phyloP scores from a whole-genome alignment of 2,888 invertebrate species.

The Tupiocoris notatus region DNA sequence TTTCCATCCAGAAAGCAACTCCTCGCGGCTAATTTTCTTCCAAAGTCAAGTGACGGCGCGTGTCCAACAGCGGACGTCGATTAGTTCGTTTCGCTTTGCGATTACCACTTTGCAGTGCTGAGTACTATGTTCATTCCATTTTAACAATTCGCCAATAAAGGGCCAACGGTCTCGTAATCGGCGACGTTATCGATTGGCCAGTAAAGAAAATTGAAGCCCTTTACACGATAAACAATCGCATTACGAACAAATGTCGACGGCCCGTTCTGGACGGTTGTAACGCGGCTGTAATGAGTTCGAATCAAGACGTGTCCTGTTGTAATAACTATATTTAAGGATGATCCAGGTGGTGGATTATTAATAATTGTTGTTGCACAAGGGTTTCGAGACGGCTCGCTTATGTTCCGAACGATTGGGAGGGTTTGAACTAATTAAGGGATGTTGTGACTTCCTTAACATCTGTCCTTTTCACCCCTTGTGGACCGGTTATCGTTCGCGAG shows the following conservation, averaged over 20 bases:
- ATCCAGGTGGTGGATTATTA: constrained; percentile 37
- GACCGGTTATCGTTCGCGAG: not conserved
- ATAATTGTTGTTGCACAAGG: constrained; percentile 30
- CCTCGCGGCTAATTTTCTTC: too few relatives aligned
- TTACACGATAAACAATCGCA: constrained; percentile 24
- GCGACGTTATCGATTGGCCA: too few relatives aligned
- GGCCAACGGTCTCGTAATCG: too few relatives aligned
- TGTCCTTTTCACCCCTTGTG: constrained; percentile 30
- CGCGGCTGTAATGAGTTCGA: constrained; percentile 8
- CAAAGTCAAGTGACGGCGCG: too few relatives aligned
- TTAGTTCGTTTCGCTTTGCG: too few relatives aligned
- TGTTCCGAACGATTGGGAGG: constrained; percentile 13
- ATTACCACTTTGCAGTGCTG: too few relatives aligned
- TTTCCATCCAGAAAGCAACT: too few relatives aligned
- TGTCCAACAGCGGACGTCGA: too few relatives aligned
- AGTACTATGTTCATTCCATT: too few relatives aligned
- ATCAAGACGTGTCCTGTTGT: constrained; percentile 29
- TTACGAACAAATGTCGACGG: constrained; percentile 35
- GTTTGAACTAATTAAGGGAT: constrained; percentile 39
- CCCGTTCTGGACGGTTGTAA: constrained; percentile 23
- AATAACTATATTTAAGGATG: constrained; percentile 38
- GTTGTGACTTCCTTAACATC: constrained; percentile 41
- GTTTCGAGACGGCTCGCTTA: constrained; percentile 4
- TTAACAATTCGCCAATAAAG: too few relatives aligned
- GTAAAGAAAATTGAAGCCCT: not conserved